A percentile compares a stretch with the other conserved stretches of the same genome.
phyloP scores from a whole-genome alignment of 2,113 vertebrate genomes.

The Brienomyrus longianalis region DNA sequence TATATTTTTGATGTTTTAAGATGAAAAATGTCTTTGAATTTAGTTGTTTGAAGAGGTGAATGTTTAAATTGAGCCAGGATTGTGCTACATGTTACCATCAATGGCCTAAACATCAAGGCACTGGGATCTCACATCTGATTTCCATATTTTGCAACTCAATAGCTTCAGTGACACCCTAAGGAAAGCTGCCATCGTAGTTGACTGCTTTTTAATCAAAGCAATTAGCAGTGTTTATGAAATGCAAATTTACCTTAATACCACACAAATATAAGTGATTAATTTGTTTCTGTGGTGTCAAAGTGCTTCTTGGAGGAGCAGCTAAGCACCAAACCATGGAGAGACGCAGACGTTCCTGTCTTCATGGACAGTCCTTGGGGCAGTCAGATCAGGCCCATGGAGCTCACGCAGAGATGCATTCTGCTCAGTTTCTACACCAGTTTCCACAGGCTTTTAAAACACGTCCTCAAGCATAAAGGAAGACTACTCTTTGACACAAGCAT shows the following conservation, averaged over 20 bases:
- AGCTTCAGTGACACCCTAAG: neutral
- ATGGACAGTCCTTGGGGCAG: neutral
- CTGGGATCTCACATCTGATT: neutral
- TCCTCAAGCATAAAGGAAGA: neutral
- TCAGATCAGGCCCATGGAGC: neutral
- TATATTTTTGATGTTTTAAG: neutral
- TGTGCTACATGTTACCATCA: neutral
- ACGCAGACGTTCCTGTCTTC: neutral
- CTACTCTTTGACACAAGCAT: neutral
- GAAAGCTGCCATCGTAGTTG: neutral
- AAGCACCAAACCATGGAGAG: neutral
- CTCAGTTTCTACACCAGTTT: neutral
- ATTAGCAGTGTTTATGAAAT: neutral
- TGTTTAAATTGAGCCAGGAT: neutral
- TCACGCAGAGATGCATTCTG: neutral
- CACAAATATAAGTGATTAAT: neutral
- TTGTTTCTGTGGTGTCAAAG: neutral
- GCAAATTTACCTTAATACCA: neutral
- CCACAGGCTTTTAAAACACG: neutral
- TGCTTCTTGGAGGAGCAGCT: neutral
- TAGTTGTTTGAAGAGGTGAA: neutral
- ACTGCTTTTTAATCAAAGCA: neutral
- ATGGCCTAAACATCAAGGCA: neutral
- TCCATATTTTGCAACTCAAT: neutral
- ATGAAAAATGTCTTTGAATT: neutral